Evolutionary conservation across 1,140 invertebrate genomes (phyloP).

Genomic region (Drosophila navojoa): DNA sequence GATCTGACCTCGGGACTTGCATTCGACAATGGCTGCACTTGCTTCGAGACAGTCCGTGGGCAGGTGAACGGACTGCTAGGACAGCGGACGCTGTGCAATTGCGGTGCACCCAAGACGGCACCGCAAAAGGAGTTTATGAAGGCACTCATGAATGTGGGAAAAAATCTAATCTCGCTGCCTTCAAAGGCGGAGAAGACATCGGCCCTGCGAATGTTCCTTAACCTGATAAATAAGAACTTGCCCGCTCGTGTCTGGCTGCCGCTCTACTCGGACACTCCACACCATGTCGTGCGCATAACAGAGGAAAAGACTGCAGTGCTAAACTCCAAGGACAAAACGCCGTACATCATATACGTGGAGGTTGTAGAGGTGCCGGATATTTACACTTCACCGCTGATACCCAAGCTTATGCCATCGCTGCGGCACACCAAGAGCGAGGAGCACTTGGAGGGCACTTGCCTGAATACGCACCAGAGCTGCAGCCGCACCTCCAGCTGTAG

Average conservation of each 20-base stretch:
- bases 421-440: constrained; percentile 97
- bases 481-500: constrained; percentile 74
- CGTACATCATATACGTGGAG: constrained; percentile 99
- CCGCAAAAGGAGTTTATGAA: constrained; percentile 95
- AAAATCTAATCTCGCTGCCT: constrained; percentile 93
- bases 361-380: constrained; percentile 96
- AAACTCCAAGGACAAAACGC: constrained; percentile 99
- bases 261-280: constrained; percentile 96
- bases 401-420: constrained; percentile 91
- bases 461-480: constrained; percentile 66
- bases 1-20: constrained; percentile 96
- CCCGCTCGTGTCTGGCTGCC: constrained; percentile 99
- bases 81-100: constrained; percentile 89
- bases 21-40: constrained; percentile 98
- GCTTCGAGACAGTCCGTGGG: constrained; percentile 87
- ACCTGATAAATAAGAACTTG: constrained; percentile 97
- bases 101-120: constrained; percentile 91
- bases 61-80: constrained; percentile 90
- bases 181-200: constrained; percentile 98
- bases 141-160: constrained; percentile 95
- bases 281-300: constrained; percentile 94
- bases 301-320: constrained; percentile 96
- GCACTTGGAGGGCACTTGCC: constrained; percentile 76
- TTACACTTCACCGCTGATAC: constrained; percentile 90
- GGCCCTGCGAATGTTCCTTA: constrained; percentile 95